These are phyloP conservation scores for Perdita meconis DNA, from an alignment of 2,888 invertebrate genomes.

Conservation along the genomic window DNA sequence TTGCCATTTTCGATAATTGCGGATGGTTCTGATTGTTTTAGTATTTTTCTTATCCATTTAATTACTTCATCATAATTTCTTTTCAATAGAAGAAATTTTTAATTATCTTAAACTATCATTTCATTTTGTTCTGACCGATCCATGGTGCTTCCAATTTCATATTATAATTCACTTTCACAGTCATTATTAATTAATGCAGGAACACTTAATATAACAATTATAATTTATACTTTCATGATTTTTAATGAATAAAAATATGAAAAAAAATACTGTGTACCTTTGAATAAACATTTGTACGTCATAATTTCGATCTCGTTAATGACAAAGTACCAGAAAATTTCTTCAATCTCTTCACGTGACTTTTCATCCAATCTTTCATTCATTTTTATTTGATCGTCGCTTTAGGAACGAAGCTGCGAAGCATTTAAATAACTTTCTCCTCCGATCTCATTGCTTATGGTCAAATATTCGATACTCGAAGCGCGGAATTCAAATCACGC, in stretches of 20 bases:
- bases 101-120: too few relatives aligned
- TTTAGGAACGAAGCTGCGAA: not conserved
- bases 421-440: not conserved
- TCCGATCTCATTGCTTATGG: not conserved
- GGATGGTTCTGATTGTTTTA: not conserved
- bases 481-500: not conserved
- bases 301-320: conserved; percentile 19
- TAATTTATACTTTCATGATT: too few relatives aligned
- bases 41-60: not conserved
- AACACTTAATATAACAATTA: too few relatives aligned
- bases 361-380: not conserved
- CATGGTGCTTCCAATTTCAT: too few relatives aligned
- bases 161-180: too few relatives aligned
- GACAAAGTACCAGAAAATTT: conserved; percentile 23
- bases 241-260: too few relatives aligned
- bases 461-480: not conserved
- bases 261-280: not conserved
- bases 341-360: not conserved
- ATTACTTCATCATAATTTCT: too few relatives aligned
- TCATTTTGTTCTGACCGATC: too few relatives aligned
- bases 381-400: not conserved
- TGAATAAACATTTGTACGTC: not conserved
- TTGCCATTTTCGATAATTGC: not conserved
- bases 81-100: too few relatives aligned
- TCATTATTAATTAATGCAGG: too few relatives aligned